These are phyloP conservation scores for Fratercula arctica DNA, from an alignment of 2,797 vertebrate species.

Conservation along the genomic window DNA sequence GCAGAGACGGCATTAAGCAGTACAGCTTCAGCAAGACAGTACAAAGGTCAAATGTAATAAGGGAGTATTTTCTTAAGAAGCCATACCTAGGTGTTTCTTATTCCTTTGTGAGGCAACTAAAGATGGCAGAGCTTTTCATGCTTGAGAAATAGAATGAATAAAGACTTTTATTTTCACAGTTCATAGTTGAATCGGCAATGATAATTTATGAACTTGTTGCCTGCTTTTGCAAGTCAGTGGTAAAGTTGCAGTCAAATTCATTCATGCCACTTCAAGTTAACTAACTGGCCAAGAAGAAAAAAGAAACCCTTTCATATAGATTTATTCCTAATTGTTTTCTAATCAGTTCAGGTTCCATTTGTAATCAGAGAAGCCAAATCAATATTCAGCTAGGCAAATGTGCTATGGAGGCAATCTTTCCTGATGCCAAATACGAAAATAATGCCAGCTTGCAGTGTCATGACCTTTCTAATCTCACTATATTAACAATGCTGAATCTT, in stretches of 20 bases:
- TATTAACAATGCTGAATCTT: background rate
- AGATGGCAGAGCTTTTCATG: background rate
- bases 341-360: slow-evolving; percentile 11
- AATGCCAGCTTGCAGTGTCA: slow-evolving; percentile 1
- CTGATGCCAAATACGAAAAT: background rate
- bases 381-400: background rate
- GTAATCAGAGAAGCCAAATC: background rate
- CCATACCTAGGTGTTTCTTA: background rate
- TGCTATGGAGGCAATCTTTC: background rate
- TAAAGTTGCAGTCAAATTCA: background rate
- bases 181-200: background rate
- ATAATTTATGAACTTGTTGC: background rate
- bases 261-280: background rate
- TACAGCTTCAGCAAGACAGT: background rate
- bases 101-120: background rate
- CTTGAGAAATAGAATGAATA: background rate
- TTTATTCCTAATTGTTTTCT: slow-evolving; percentile 29
- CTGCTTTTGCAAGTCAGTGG: background rate
- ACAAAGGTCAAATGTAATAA: background rate
- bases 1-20: background rate
- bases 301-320: background rate
- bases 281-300: background rate
- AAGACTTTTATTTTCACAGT: background rate
- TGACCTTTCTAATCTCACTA: background rate
- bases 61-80: background rate